Conservation (phyloP, 1,140 invertebrate genomes). For the Drosophila ercepeae region DNA sequence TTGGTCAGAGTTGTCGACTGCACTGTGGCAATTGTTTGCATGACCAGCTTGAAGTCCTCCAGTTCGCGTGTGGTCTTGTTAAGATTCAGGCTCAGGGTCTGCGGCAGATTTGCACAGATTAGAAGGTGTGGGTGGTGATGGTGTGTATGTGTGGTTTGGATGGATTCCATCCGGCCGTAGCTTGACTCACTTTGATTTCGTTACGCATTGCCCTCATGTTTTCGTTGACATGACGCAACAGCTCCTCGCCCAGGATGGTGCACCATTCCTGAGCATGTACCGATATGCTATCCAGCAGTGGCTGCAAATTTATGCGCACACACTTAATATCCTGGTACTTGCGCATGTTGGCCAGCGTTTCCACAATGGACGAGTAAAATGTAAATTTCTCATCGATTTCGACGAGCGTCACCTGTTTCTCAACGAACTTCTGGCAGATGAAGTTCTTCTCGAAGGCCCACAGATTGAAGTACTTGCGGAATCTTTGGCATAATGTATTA, state of each 20-base stretch:
- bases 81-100: conserved; percentile 86
- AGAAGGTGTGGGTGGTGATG: neutral
- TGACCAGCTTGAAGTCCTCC: conserved; percentile 92
- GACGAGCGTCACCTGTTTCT: conserved; percentile 88
- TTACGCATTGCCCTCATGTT: conserved; percentile 87
- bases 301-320: conserved; percentile 88
- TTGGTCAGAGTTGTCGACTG: conserved; percentile 89
- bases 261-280: conserved; percentile 90
- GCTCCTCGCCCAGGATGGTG: conserved; percentile 86
- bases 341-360: conserved; percentile 87
- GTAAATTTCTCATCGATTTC: conserved; percentile 93
- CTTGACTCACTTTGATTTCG: conserved; percentile 82
- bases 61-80: conserved; percentile 89
- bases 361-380: conserved; percentile 91
- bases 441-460: conserved; percentile 92
- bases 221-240: conserved; percentile 86
- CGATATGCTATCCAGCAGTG: conserved; percentile 87
- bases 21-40: conserved; percentile 91
- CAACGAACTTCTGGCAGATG: conserved; percentile 90
- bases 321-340: conserved; percentile 87
- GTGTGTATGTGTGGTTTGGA: neutral
- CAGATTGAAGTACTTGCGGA: conserved; percentile 86
- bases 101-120: conserved; percentile 37
- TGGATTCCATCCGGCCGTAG: conserved; percentile 2
- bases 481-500: conserved; percentile 38